Percentiles rank a stretch among this genome's conserved stretches.
Conservation (phyloP, 2,888 invertebrate genomes). For the Agonopterix alstromeriana region DNA sequence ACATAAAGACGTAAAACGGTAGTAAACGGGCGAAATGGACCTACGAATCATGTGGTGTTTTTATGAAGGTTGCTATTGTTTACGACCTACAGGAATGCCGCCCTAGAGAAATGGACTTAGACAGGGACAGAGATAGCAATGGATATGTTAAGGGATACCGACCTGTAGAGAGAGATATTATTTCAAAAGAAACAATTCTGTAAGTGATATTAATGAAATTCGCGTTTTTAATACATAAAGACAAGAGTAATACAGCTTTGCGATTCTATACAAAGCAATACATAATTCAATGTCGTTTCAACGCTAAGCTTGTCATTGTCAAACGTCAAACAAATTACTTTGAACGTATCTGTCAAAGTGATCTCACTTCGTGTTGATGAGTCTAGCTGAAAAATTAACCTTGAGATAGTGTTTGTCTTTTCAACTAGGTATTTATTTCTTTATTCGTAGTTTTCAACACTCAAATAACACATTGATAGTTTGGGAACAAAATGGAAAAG, state of each 20-base stretch:
- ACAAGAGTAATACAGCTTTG: slow-evolving; percentile 3
- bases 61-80: slow-evolving; percentile 32
- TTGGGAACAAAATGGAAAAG: too few relatives aligned
- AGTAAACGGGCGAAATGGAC: slow-evolving; percentile 26
- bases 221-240: slow-evolving; percentile 1
- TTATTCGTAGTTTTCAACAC: too few relatives aligned
- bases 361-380: background rate
- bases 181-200: slow-evolving; percentile 3
- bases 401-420: too few relatives aligned
- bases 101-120: slow-evolving; percentile 21
- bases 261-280: slow-evolving; percentile 1
- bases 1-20: slow-evolving; percentile 21
- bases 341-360: background rate
- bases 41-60: slow-evolving; percentile 29
- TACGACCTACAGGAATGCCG: slow-evolving; percentile 28
- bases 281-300: slow-evolving; percentile 2
- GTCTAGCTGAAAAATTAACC: background rate
- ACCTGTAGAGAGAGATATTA: slow-evolving; percentile 10
- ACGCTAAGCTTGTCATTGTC: slow-evolving; percentile 1
- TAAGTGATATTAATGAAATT: background rate
- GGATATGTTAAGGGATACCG: slow-evolving; percentile 18
- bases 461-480: too few relatives aligned
- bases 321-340: slow-evolving; percentile 2
- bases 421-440: too few relatives aligned
- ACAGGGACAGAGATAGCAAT: slow-evolving; percentile 25